A percentile compares a stretch with the other conserved stretches of the same genome.
These are phyloP conservation scores for Parazoanthus swiftii DNA, from an alignment of 92 coral and sea anemone species.

Conservation along the genomic window DNA sequence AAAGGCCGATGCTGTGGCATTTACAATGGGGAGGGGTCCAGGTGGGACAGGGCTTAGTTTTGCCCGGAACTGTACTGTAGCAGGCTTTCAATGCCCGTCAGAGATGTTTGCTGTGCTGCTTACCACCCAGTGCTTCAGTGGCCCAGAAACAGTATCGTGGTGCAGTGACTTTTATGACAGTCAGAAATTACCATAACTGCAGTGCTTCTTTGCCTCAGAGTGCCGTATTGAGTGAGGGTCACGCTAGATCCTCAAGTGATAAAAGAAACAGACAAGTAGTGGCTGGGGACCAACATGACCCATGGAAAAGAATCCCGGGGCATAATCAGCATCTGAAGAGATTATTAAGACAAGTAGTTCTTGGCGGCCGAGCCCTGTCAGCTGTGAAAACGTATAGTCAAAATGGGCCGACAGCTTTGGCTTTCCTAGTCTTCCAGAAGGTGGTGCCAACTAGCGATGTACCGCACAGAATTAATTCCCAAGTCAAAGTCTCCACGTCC, in stretches of 20 bases:
- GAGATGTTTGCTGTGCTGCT: background rate
- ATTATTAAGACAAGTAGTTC: constrained; percentile 39
- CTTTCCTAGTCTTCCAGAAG: constrained; percentile 37
- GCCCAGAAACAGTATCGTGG: background rate
- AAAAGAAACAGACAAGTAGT: background rate
- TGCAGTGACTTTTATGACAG: background rate
- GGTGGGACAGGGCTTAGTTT: background rate
- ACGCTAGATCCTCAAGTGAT: background rate
- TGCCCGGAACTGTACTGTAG: background rate
- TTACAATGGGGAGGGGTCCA: background rate
- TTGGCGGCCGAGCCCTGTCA: constrained; percentile 49
- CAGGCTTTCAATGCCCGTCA: background rate
- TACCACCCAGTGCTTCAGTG: background rate
- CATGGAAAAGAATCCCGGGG: background rate
- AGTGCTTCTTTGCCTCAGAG: background rate
- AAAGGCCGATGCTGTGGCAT: background rate
- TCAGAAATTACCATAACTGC: background rate
- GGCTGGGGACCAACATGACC: constrained; percentile 28
- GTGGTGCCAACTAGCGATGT: constrained; percentile 42
- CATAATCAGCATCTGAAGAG: background rate
- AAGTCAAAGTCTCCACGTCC: constrained; percentile 43
- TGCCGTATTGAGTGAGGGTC: background rate
- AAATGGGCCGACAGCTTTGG: constrained; percentile 49
- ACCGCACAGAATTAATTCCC: constrained; percentile 37
- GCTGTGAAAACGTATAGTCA: constrained; percentile 44